Percentiles rank a stretch among this genome's conserved stretches.
phyloP scores from a whole-genome alignment of 1,140 invertebrate genomes.

The Contarinia nasturtii region DNA sequence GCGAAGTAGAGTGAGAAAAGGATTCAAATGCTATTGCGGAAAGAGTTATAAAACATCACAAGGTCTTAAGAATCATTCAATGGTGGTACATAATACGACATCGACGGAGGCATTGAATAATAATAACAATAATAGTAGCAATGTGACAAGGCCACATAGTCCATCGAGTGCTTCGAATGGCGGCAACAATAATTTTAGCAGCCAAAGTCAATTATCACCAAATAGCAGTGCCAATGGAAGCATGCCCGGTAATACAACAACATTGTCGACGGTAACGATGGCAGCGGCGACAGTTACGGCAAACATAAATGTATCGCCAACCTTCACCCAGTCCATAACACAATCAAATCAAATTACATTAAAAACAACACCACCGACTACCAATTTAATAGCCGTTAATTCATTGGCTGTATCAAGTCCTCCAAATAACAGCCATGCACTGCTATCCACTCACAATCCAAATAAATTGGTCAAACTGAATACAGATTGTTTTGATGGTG shows the following conservation, averaged over 20 bases:
- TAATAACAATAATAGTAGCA: slow-evolving; percentile 8
- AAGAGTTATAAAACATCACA: slow-evolving; percentile 64
- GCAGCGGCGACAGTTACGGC: too few species aligned
- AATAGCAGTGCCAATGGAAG: background rate
- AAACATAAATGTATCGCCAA: too few species aligned
- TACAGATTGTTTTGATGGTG: background rate
- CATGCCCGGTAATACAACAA: too few species aligned
- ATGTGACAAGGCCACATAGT: slow-evolving; percentile 15
- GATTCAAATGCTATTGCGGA: slow-evolving; percentile 60
- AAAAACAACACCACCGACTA: slow-evolving; percentile 10
- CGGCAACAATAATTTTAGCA: slow-evolving; percentile 10
- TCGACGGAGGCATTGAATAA: slow-evolving; percentile 14
- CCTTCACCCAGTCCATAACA: too few species aligned
- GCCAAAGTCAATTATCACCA: slow-evolving; percentile 6
- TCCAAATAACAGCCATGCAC: background rate
- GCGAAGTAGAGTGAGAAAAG: slow-evolving; percentile 42
- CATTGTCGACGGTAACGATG: slow-evolving; percentile 5
- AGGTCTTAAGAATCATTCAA: slow-evolving; percentile 50
- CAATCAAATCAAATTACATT: too few species aligned
- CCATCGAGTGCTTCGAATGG: slow-evolving; percentile 21
- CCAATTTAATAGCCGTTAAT: slow-evolving; percentile 20
- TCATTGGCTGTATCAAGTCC: slow-evolving; percentile 3
- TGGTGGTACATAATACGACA: slow-evolving; percentile 31
- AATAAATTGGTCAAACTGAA: background rate
- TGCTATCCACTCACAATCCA: background rate